Percentiles rank a stretch among this genome's conserved stretches.
Evolutionary conservation across 2,888 invertebrate genomes (phyloP).

Genomic region (Microctonus aethiopoides): DNA sequence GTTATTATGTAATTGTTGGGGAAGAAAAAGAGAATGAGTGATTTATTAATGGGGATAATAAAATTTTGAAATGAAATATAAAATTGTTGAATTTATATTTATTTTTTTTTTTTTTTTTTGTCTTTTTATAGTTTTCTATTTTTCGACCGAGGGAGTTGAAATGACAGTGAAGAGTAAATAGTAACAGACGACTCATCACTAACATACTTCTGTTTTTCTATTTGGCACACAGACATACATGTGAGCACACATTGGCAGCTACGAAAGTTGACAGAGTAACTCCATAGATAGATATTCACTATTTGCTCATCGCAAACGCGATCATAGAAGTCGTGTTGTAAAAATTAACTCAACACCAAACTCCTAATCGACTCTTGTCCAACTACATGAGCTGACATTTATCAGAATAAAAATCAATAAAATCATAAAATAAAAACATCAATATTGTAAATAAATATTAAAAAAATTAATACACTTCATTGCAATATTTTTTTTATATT

Average conservation of each 20-base stretch:
- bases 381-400: not conserved
- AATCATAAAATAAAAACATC: not conserved
- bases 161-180: not conserved
- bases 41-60: too few relatives aligned
- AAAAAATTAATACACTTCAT: not conserved
- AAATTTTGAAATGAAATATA: not conserved
- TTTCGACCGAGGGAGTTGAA: not conserved
- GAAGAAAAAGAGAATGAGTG: constrained; percentile 13
- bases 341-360: not conserved
- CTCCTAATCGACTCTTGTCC: not conserved
- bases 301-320: not conserved
- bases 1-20: not conserved
- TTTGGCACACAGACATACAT: not conserved
- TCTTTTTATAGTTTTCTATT: too few relatives aligned
- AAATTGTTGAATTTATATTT: not conserved
- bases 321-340: not conserved
- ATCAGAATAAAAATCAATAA: not conserved
- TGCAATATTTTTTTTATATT: too few relatives aligned
- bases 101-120: not conserved
- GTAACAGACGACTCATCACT: not conserved
- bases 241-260: not conserved
- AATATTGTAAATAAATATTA: not conserved
- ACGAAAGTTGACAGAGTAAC: not conserved
- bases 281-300: not conserved
- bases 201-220: not conserved